Percentiles rank a stretch among this genome's conserved stretches.
phyloP scores from a whole-genome alignment of 2,113 vertebrate genomes.

The Australoheros scitulus region DNA sequence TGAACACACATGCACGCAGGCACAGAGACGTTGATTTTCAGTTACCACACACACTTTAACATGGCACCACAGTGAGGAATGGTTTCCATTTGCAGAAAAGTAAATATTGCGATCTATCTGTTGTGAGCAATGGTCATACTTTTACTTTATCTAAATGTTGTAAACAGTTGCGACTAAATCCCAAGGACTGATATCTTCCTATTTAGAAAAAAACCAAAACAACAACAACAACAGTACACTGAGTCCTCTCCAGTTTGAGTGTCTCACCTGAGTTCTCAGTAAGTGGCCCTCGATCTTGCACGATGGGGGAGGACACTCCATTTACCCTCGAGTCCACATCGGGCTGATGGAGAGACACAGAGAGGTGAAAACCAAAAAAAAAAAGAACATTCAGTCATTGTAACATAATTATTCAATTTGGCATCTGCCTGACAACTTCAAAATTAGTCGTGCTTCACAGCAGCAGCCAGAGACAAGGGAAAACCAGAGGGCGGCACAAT shows the following conservation, averaged over 20 bases:
- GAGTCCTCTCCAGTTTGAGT: not conserved
- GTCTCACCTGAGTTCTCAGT: slow-evolving; percentile 86
- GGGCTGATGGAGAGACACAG: slow-evolving; percentile 78
- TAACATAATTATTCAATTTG: slow-evolving; percentile 25
- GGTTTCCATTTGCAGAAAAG: not conserved
- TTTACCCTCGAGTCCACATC: slow-evolving; percentile 88
- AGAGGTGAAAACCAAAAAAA: not conserved
- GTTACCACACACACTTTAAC: slow-evolving; percentile 7
- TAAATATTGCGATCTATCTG: not conserved
- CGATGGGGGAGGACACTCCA: slow-evolving; percentile 84
- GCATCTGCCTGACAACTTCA: slow-evolving; percentile 35
- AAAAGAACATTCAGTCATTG: slow-evolving; percentile 23
- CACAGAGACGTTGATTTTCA: slow-evolving; percentile 23
- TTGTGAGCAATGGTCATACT: not conserved
- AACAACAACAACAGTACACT: not conserved
- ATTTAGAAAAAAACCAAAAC: not conserved
- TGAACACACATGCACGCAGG: slow-evolving; percentile 56
- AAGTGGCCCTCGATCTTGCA: slow-evolving; percentile 81
- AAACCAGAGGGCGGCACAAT: slow-evolving; percentile 8
- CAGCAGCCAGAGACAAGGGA: not conserved
- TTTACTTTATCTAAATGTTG: not conserved
- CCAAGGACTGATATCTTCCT: not conserved
- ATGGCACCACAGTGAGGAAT: not conserved
- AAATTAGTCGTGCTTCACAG: slow-evolving; percentile 35
- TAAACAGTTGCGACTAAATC: not conserved